Evolutionary conservation across 1,140 invertebrate species (phyloP), one percentile per base, ranked within the genome.

Genomic region (Pararge aegeria): DNA sequence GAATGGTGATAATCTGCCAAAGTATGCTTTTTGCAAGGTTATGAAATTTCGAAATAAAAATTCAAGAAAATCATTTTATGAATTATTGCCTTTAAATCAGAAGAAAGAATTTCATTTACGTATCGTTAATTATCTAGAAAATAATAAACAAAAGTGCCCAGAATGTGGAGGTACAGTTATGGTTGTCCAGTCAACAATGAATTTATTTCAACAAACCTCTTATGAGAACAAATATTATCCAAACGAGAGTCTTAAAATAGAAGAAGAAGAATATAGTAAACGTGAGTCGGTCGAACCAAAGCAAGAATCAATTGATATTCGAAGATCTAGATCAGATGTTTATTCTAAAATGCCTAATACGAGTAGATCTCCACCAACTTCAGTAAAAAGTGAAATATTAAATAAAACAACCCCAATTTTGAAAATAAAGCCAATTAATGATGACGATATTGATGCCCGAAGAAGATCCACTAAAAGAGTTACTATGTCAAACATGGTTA

Each of bases 31-130:
- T 78, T 91, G 91, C 64, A 89, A 90, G 78, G 68, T 91, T 19
- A 78, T 91, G 70, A 87, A 86, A 69, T 91, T 91, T 66, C 78
- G 76, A 68, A 90, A 79, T 53, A 87, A 75, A 64, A 84, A 82
- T 64, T 75, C 89, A 7, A 74, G 83, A 66, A 79, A 83, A 72
- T 76, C 87, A 13, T 89, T 88, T 64, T 91, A 91, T 59, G 87
- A 90, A 59, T 62, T 91, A 30, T 70, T 91, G n/a, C 88, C 89
- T 24, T 64, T 84, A 10, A 91, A 90, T 68, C 90, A 91, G 59
- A 91, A 89, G 60, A 90, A 89, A 61, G 89, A 91, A 70, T 89
- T 91, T 66, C 91, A 91, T 64, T 78, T 85, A n/a, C 75, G 85
- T 52, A 83, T 89, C 29, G 84, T 90, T 1, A 77, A 80, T 29